Percentiles rank a stretch among this genome's conserved stretches.
Evolutionary conservation across 1,140 invertebrate species (phyloP).

Genomic region (Coenobita brevimanus): DNA sequence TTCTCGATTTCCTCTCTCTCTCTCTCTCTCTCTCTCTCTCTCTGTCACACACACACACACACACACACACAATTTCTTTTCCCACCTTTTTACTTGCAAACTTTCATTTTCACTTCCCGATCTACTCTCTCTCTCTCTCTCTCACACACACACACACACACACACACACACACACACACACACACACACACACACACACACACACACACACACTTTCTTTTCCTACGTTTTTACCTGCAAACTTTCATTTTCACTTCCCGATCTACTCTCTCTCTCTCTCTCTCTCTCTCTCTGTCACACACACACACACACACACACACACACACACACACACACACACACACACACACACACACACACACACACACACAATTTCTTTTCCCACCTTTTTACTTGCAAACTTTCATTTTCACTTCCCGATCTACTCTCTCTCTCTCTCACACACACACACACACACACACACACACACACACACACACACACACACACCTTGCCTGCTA

Average conservation of each 20-base stretch:
- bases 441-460: conserved; percentile 27
- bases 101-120: not conserved
- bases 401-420: not conserved
- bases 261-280: no score
- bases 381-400: not conserved
- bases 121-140: not conserved
- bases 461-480: not conserved
- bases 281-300: no score
- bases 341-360: not conserved
- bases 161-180: not conserved
- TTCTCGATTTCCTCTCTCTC: no score
- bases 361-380: not conserved
- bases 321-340: not conserved
- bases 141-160: conserved; percentile 27
- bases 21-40: no score
- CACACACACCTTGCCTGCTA: not conserved
- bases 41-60: not conserved
- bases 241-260: no score
- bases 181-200: not conserved
- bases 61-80: not conserved
- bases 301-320: not conserved
- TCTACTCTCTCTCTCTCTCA: not conserved
- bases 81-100: not conserved
- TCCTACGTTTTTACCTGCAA: no score
- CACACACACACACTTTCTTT: not conserved